Evolutionary conservation across 2,797 vertebrate genomes (phyloP).

Genomic region (Poeciliopsis turneri): DNA sequence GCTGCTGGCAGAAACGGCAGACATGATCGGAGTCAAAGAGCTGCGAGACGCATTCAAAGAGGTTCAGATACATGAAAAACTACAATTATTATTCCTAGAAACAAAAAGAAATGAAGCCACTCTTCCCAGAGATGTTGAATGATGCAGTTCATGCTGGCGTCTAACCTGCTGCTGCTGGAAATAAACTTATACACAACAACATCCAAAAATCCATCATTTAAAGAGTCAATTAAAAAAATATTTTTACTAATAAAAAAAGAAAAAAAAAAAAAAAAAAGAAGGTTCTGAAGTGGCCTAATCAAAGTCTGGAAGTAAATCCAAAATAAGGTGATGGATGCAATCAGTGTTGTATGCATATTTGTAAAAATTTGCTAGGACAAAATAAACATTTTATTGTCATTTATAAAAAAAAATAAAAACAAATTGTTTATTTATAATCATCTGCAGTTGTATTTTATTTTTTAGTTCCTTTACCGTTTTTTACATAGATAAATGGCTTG

Average conservation of each 20-base stretch:
- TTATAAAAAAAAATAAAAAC: neutral
- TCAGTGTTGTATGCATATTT: neutral
- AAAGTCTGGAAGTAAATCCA: neutral
- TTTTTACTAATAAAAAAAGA: neutral
- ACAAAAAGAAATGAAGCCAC: neutral
- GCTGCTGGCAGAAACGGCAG: constrained; percentile 93
- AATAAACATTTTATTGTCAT: neutral
- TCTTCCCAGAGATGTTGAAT: neutral
- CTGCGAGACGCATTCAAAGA: constrained; percentile 92
- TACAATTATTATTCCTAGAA: neutral
- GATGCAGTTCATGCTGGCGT: neutral
- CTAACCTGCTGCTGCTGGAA: neutral
- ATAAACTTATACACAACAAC: neutral
- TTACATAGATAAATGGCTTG: neutral
- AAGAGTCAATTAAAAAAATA: neutral
- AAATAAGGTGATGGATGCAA: neutral
- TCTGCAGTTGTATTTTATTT: neutral
- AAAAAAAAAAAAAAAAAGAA: neutral
- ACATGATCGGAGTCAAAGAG: constrained; percentile 96
- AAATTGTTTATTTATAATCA: neutral
- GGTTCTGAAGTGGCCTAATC: neutral
- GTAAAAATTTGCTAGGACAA: neutral
- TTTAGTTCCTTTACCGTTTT: neutral
- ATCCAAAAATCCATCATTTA: neutral
- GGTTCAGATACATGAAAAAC: constrained; percentile 54